These are phyloP conservation scores for Leucoraja ocellata DNA, from an alignment of 2,797 vertebrate species.

Conservation along the genomic window DNA sequence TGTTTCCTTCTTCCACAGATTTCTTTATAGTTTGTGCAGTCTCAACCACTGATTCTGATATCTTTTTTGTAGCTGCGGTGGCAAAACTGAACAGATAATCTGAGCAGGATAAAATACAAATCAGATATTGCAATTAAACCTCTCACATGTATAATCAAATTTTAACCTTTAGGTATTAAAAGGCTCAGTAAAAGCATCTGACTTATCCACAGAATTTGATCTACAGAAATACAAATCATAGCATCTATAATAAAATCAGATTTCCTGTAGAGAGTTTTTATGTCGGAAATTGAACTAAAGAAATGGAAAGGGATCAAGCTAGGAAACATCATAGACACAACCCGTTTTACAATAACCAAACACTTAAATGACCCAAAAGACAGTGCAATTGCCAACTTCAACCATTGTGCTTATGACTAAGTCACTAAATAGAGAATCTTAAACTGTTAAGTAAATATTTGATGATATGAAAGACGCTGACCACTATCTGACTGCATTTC, in stretches of 20 bases:
- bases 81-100: conserved; percentile 87
- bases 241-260: background rate
- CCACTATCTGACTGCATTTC: background rate
- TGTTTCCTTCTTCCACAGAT: conserved; percentile 89
- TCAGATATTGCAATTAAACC: background rate
- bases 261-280: background rate
- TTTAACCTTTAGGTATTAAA: background rate
- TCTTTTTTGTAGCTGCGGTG: conserved; percentile 82
- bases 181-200: background rate
- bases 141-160: background rate
- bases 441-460: background rate
- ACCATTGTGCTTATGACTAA: background rate
- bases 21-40: conserved; percentile 94
- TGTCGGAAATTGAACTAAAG: background rate
- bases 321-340: background rate
- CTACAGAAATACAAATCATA: background rate
- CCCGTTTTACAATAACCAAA: background rate
- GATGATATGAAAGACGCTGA: background rate
- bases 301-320: background rate
- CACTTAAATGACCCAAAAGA: background rate
- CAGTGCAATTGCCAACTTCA: background rate
- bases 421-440: background rate
- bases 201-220: too few species aligned
- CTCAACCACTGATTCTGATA: conserved; percentile 81
- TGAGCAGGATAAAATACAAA: conserved; percentile 50